Percentiles rank a stretch among this genome's conserved stretches.
Evolutionary conservation across 2,113 vertebrate genomes (phyloP).

Genomic region (Rhinoderma darwinii): DNA sequence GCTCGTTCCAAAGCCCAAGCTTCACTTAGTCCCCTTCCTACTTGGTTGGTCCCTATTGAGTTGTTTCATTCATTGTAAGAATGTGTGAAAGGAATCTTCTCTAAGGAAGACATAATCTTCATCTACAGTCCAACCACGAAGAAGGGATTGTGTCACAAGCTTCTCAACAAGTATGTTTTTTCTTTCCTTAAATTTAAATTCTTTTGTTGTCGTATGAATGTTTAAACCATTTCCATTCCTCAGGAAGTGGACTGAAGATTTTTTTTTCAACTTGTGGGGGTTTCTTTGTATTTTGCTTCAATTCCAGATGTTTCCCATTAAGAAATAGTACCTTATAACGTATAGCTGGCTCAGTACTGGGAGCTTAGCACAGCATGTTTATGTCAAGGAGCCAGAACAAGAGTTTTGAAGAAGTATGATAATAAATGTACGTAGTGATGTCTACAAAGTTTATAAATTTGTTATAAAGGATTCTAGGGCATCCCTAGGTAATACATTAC

Average conservation of each 20-base stretch:
- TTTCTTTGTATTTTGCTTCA: slow-evolving; percentile 23
- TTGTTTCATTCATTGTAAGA: slow-evolving; percentile 57
- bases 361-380: neutral
- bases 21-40: slow-evolving; percentile 36
- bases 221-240: slow-evolving; percentile 40
- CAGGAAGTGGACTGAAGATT: slow-evolving; percentile 30
- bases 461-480: neutral
- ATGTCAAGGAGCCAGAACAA: neutral
- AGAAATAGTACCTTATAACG: slow-evolving; percentile 19
- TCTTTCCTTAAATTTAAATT: neutral
- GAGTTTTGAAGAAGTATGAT: neutral
- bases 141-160: slow-evolving; percentile 32
- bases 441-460: neutral
- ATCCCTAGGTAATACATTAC: neutral
- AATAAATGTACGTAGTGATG: neutral
- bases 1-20: slow-evolving; percentile 25
- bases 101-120: slow-evolving; percentile 11
- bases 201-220: slow-evolving; percentile 34
- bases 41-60: slow-evolving; percentile 51
- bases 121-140: slow-evolving; percentile 37
- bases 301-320: slow-evolving; percentile 56
- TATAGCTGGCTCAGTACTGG: slow-evolving; percentile 34
- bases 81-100: slow-evolving; percentile 51
- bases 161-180: slow-evolving; percentile 44
- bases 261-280: slow-evolving; percentile 39